Conservation (phyloP, 2,113 vertebrate genomes). For the Pseudopodoces humilis region DNA sequence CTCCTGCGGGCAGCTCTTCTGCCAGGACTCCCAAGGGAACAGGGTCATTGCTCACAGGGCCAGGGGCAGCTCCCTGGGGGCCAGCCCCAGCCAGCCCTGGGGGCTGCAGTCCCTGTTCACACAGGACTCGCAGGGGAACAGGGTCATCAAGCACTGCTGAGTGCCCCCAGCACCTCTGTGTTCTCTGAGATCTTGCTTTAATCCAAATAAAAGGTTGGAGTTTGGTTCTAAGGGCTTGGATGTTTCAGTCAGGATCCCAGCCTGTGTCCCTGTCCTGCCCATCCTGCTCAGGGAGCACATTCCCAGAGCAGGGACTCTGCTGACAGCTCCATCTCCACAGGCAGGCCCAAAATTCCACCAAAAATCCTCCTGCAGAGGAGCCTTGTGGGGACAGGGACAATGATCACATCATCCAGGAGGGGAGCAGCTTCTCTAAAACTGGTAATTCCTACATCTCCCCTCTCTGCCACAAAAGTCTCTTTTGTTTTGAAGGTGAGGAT, state of each 20-base stretch:
- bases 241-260: accelerated
- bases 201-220: background rate
- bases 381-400: background rate
- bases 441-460: background rate
- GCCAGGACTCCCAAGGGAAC: constrained; percentile 71
- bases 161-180: background rate
- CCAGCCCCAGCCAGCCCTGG: background rate
- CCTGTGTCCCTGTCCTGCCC: background rate
- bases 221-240: background rate
- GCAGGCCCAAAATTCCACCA: background rate
- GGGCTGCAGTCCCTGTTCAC: constrained; percentile 70
- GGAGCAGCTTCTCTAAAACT: background rate
- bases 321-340: background rate
- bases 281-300: background rate
- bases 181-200: background rate
- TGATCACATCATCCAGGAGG: accelerated
- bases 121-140: constrained; percentile 76
- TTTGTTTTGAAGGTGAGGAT: background rate
- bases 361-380: accelerated
- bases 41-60: constrained; percentile 59
- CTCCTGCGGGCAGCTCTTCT: constrained; percentile 51
- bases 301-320: background rate
- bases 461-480: background rate
- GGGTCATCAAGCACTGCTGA: constrained; percentile 73
- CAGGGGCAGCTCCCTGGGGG: background rate